Evolutionary conservation across 2,113 vertebrate species (phyloP).

Genomic region (Orientallactaga bullata): DNA sequence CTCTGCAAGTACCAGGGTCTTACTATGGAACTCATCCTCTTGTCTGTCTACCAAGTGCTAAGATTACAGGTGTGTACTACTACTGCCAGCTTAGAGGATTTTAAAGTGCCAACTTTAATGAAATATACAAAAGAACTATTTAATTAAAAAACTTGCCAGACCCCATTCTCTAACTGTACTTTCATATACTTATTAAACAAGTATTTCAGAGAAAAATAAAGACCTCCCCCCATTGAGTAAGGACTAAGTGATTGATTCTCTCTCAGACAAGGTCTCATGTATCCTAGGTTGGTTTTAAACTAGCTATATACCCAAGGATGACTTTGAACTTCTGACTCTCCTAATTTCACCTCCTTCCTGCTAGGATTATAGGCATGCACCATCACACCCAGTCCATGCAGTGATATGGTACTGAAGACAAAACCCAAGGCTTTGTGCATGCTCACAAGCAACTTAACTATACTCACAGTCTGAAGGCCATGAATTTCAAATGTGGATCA

Average conservation of each 20-base stretch:
- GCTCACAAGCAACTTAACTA: background rate
- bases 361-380: no score
- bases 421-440: background rate
- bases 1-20: background rate
- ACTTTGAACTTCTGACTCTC: no score
- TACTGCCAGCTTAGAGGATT: background rate
- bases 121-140: background rate
- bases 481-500: background rate
- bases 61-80: background rate
- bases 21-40: background rate
- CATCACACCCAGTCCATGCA: background rate
- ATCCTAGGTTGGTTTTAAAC: background rate
- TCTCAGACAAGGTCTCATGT: background rate
- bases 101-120: background rate
- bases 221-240: background rate
- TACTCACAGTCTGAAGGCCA: background rate
- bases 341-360: no score
- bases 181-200: background rate
- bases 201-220: background rate
- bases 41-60: background rate
- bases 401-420: no score
- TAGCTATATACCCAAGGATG: background rate
- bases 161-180: background rate
- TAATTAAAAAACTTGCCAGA: slow-evolving; percentile 9
- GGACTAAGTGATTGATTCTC: no score